Base-by-base conservation (phyloP, 2,888 invertebrate species). In the Strigamia crassipes region DNA sequence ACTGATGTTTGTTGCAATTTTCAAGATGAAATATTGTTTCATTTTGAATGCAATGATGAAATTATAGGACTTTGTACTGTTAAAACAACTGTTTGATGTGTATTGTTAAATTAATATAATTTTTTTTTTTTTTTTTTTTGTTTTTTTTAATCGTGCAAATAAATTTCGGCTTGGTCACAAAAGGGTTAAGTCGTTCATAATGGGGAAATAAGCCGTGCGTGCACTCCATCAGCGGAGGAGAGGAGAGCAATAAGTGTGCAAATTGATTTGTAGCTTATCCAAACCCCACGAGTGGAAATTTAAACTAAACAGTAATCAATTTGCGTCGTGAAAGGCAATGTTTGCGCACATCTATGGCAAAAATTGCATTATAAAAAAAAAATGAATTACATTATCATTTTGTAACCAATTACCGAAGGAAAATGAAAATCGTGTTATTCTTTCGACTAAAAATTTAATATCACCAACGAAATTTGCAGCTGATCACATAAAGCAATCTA, bases 231-330 rank as follows among this genome's bases (percentile, higher is more conserved):
- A 73, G 31, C 1, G 15, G 27, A 27, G 23, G 23, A 23, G 61
- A 12, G 73, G 10, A 31, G 27, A 73, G 73, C 73, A 73, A 73
- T 73, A 73, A 73, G 73, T 73, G 73, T 31, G 73, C 73, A 73
- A 73, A 73, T 73, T 73, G 73, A 73, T 73, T 73, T 73, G 73
- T 73, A 73, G 73, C 73, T 73, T 73, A 73, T 73, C 73, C 73
- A 15, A 73, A 13, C 73, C 73, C 73, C 73, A 73, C 31, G 73
- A 73, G 73, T 73, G 73, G 73, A 73, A 73, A 73, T 73, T 73
- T 73, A 73, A 73, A 73, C 73, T 73, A 73, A 73, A 73, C 73
- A 73, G 73, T 73, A 73, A 73, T 73, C 73, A 73, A 73, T 73
- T 73, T 73, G 6, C 73, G 73, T 73, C 73, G 73, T 73, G 73